Percentiles rank a stretch among this genome's conserved stretches.
Evolutionary conservation across 2,113 vertebrate species (phyloP).

Genomic region (Sorex araneus): DNA sequence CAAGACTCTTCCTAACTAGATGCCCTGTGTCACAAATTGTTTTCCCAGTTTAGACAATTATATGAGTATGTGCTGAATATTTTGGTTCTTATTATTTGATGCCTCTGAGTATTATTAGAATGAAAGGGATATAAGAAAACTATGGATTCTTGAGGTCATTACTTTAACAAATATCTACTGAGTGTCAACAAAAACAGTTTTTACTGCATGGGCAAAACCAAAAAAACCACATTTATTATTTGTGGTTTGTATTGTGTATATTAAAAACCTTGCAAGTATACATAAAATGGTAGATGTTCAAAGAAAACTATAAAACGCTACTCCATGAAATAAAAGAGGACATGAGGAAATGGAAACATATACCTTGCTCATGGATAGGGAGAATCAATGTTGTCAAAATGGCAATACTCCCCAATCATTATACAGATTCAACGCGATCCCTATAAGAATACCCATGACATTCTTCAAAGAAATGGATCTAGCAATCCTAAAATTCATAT

Average conservation of each 20-base stretch:
- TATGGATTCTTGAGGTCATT: conserved; percentile 64
- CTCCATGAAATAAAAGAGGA: too few species aligned
- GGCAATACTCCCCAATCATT: too few species aligned
- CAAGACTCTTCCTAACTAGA: conserved; percentile 30
- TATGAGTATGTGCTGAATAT: conserved; percentile 53
- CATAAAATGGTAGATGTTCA: background rate
- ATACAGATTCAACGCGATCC: too few species aligned
- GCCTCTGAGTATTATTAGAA: conserved; percentile 69
- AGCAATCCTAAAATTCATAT: too few species aligned
- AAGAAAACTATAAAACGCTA: too few species aligned
- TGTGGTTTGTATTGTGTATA: conserved; percentile 46
- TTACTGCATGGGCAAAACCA: conserved; percentile 48
- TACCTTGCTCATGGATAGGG: too few species aligned
- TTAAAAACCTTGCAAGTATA: conserved; percentile 38
- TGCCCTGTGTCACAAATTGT: background rate
- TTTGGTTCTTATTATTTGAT: conserved; percentile 74
- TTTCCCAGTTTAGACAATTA: conserved; percentile 11
- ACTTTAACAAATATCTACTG: conserved; percentile 75
- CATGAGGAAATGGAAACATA: too few species aligned
- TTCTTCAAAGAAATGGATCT: too few species aligned
- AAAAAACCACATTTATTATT: conserved; percentile 62
- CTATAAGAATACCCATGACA: too few species aligned
- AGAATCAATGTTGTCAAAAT: too few species aligned
- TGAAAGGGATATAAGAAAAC: conserved; percentile 75
- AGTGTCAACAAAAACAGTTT: conserved; percentile 75